phyloP scores from a whole-genome alignment of 2,888 invertebrate genomes.

The Ganaspis brasiliensis region DNA sequence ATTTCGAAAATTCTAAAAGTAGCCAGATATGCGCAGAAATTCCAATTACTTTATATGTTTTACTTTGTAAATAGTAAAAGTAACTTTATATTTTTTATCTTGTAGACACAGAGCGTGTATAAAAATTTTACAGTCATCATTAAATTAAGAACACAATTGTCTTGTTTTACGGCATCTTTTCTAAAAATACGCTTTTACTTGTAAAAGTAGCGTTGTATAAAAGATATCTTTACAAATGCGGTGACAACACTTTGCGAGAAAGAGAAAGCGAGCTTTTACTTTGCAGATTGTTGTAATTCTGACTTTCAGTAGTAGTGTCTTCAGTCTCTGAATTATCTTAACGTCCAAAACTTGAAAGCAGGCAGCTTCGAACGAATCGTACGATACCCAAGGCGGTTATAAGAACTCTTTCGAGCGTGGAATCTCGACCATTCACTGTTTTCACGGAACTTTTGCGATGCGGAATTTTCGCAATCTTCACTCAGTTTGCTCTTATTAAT shows the following conservation, averaged over 20 bases:
- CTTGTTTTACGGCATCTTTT: neutral
- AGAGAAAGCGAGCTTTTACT: neutral
- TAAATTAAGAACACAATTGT: too few species aligned
- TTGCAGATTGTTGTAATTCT: slow-evolving; percentile 33
- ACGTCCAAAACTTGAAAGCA: slow-evolving; percentile 30
- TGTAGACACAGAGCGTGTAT: too few species aligned
- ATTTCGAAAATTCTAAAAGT: too few species aligned
- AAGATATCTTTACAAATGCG: neutral
- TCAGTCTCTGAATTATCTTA: slow-evolving; percentile 33
- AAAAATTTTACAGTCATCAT: too few species aligned
- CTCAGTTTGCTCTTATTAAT: slow-evolving; percentile 34
- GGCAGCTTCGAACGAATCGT: slow-evolving; percentile 9
- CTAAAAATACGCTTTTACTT: neutral
- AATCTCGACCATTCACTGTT: slow-evolving; percentile 57
- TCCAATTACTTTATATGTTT: too few species aligned
- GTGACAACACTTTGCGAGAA: slow-evolving; percentile 10
- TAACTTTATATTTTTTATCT: too few species aligned
- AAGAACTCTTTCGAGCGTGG: slow-evolving; percentile 55
- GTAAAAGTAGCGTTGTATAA: neutral
- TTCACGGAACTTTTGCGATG: slow-evolving; percentile 40
- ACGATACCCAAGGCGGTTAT: slow-evolving; percentile 51
- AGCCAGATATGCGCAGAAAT: too few species aligned
- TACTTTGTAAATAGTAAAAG: too few species aligned
- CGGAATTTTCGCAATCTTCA: slow-evolving; percentile 37
- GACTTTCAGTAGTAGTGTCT: slow-evolving; percentile 5